These are phyloP conservation scores for Planococcus citri DNA, from an alignment of 1,140 invertebrate species.

Conservation along the genomic window DNA sequence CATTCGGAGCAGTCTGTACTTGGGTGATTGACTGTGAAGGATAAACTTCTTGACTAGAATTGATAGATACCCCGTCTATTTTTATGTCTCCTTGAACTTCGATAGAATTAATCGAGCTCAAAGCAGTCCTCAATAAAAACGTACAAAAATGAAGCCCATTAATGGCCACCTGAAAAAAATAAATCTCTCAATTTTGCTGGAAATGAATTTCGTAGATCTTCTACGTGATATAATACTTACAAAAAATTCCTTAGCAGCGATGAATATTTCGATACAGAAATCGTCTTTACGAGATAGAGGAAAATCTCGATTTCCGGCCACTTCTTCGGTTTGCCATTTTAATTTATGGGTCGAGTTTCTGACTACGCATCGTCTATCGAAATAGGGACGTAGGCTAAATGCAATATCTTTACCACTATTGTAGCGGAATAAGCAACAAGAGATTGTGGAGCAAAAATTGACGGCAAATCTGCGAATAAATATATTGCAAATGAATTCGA, in stretches of 20 bases:
- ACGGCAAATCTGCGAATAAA: neutral
- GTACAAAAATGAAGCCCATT: slow-evolving; percentile 23
- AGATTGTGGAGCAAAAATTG: neutral
- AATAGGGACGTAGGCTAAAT: slow-evolving; percentile 9
- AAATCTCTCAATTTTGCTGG: neutral
- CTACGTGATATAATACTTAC: neutral
- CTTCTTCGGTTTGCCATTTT: slow-evolving; percentile 17
- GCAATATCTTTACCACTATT: slow-evolving; percentile 10
- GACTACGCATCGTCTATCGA: slow-evolving; percentile 12
- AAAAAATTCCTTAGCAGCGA: neutral
- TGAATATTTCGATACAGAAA: slow-evolving; percentile 21
- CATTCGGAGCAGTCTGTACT: neutral
- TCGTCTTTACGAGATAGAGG: neutral
- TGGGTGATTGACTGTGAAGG: neutral
- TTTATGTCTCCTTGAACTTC: slow-evolving; percentile 22
- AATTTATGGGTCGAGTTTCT: slow-evolving; percentile 13
- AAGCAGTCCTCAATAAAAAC: neutral
- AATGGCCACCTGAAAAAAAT: slow-evolving; percentile 19
- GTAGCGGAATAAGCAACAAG: neutral
- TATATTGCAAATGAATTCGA: neutral
- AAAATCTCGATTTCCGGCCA: neutral
- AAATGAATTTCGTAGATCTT: neutral
- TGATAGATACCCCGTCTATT: slow-evolving; percentile 1
- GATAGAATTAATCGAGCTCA: slow-evolving; percentile 13
- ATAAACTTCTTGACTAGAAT: neutral